A percentile compares a stretch with the other conserved stretches of the same genome.
These are phyloP conservation scores for Cochlearius cochlearius DNA, from an alignment of 2,113 vertebrate genomes.

Conservation along the genomic window DNA sequence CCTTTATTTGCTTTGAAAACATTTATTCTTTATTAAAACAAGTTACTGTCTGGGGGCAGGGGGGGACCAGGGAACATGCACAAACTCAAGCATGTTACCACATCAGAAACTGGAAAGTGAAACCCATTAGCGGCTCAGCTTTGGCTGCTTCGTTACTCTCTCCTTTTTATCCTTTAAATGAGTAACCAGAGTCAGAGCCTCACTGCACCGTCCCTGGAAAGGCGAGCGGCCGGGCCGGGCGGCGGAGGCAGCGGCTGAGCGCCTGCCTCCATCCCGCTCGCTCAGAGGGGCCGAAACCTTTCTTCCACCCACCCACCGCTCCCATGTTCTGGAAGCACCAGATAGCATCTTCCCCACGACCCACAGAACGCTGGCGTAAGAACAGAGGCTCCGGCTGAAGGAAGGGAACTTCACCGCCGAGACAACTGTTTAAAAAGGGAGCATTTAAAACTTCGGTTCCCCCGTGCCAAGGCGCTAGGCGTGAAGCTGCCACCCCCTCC, in stretches of 20 bases:
- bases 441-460: neutral
- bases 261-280: neutral
- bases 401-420: neutral
- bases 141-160: neutral
- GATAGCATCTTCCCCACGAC: neutral
- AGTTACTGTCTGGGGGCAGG: neutral
- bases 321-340: neutral
- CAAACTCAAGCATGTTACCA: neutral
- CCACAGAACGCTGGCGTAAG: neutral
- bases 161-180: neutral
- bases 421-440: neutral
- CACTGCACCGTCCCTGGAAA: neutral
- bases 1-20: too few relatives aligned
- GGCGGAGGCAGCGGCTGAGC: neutral
- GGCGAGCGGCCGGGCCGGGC: fast-evolving
- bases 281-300: neutral
- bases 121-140: neutral
- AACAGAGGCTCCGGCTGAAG: neutral
- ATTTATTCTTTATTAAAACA: neutral
- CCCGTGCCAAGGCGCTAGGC: neutral
- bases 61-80: neutral
- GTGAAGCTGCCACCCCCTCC: neutral
- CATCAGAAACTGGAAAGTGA: slow-evolving; percentile 12
- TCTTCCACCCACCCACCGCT: neutral
- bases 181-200: neutral